phyloP scores from a whole-genome alignment of 2,113 vertebrate species.

The Calyptomena viridis region DNA sequence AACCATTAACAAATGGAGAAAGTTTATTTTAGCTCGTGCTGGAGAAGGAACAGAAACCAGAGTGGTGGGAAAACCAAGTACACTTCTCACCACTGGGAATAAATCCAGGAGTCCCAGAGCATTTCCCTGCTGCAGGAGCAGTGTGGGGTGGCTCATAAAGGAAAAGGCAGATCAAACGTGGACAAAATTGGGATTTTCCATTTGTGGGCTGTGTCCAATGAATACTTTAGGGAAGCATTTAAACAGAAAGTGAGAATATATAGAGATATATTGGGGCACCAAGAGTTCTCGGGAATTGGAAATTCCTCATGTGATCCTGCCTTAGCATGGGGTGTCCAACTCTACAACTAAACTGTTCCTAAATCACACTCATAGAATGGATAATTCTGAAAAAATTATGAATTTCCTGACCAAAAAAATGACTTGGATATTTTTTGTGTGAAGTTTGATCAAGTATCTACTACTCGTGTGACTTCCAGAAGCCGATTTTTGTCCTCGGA shows the following conservation, averaged over 20 bases:
- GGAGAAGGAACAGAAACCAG: not conserved
- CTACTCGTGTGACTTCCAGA: not conserved
- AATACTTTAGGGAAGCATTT: not conserved
- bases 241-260: not conserved
- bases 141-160: not conserved
- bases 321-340: not conserved
- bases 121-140: not conserved
- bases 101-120: not conserved
- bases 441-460: not conserved
- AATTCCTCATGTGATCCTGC: not conserved
- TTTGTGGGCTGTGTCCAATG: fast-evolving
- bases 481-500: not conserved
- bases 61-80: fast-evolving
- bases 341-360: not conserved
- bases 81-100: not conserved
- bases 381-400: not conserved
- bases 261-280: fast-evolving
- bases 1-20: not conserved
- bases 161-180: not conserved
- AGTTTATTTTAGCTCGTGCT: not conserved
- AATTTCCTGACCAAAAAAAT: not conserved
- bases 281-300: not conserved
- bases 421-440: not conserved
- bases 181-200: not conserved
- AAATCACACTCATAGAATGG: not conserved